Conservation (phyloP, 2,797 vertebrate genomes). For the Bufotes viridis region DNA sequence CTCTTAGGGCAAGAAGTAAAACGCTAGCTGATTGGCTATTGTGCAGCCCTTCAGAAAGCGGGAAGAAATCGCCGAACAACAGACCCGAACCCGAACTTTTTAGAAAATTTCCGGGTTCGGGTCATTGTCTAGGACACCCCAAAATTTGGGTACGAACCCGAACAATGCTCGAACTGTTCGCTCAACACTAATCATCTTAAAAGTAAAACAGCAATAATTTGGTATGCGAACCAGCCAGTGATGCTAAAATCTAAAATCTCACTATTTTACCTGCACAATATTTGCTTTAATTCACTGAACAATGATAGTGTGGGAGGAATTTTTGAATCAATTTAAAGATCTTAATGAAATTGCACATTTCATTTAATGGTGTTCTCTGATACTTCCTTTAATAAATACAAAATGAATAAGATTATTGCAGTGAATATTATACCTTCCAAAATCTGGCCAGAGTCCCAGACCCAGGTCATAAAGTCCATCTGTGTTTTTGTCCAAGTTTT, state of each 20-base stretch:
- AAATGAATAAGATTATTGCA: conserved; percentile 36
- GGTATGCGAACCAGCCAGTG: not conserved
- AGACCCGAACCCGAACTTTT: no score
- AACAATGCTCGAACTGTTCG: no score
- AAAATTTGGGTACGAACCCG: no score
- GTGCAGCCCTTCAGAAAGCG: no score
- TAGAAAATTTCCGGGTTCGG: no score
- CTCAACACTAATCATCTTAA: not conserved
- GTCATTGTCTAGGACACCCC: no score
- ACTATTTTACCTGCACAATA: not conserved
- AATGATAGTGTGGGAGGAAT: not conserved
- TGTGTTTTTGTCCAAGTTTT: conserved; percentile 25
- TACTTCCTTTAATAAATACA: conserved; percentile 43
- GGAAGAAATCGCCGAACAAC: no score
- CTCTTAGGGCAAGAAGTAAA: no score
- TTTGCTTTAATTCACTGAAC: conserved; percentile 10
- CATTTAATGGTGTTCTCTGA: conserved; percentile 35
- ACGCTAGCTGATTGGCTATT: no score
- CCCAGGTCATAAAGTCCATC: conserved; percentile 44
- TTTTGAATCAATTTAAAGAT: conserved; percentile 19
- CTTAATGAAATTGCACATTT: conserved; percentile 41
- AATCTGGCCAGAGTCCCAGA: conserved; percentile 37
- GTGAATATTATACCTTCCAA: conserved; percentile 39
- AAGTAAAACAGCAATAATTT: not conserved
- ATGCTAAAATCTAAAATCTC: not conserved